Evolutionary conservation across 1,140 invertebrate species (phyloP), one percentile per base, ranked within the genome.

Genomic region (Eulimnadia texana): DNA sequence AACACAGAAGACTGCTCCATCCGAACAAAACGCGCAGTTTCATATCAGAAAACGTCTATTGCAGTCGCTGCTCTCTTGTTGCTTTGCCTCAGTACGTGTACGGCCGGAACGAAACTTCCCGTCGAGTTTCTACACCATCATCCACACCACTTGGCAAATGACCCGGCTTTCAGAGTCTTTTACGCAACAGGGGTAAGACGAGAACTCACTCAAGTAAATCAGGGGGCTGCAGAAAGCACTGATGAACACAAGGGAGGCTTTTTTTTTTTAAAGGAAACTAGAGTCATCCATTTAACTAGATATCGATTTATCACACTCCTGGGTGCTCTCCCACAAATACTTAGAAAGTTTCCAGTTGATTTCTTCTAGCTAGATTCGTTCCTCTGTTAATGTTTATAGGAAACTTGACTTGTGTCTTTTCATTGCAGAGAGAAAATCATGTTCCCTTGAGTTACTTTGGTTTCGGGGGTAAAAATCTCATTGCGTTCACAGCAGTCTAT

Each of bases 141-240:
- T 24, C 58, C 58, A 19, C 58, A 60, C 47, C 58, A 60, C 20
- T 25, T 24, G 27, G 23, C 53, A 19, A 55, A 58, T 16, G 61
- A 58, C 52, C 61, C 61, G 19, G 61, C 61, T 29, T 62, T 58
- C 29, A 25, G 52, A 58, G 61, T 62, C 28, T 62, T 62, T 25
- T 62, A 62, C 53, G 25, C 20, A 62, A 29, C 52, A 3, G 61
- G 61, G 20, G 61, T 62, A 61, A 61, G 16, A 50, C 19, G 13
- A 54, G 1, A 19, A 19, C 22, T 58, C 2, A 11, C 52, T 13
- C 13, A 2, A 16, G 13, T 54, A 19, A 16, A 19, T 23, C 2
- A 19, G 16, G 13, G 23, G 52, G 2, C 1, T 20, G 24, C n/a
- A 16, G 13, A 16, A 24, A 2, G 19, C 13, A 54, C n/a, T 16